Evolutionary conservation across 2,113 vertebrate species (phyloP).

Genomic region (Tetrao urogallus): DNA sequence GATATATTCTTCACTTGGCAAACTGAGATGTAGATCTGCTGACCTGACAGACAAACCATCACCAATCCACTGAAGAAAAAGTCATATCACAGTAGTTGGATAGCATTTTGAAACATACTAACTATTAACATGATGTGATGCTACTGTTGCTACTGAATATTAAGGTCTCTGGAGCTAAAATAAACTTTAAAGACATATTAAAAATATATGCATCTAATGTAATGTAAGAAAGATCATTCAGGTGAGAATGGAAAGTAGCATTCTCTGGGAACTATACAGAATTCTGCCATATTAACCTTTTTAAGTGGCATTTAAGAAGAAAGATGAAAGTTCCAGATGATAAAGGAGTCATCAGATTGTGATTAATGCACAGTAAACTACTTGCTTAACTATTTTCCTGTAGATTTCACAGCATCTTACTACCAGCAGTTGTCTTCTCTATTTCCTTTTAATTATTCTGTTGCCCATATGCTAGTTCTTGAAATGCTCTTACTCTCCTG

Average conservation of each 20-base stretch:
- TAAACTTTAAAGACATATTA: neutral
- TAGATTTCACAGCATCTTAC: conserved; percentile 60
- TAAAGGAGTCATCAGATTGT: conserved; percentile 38
- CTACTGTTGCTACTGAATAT: neutral
- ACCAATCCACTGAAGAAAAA: neutral
- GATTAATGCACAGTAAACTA: conserved; percentile 47
- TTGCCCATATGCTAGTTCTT: conserved; percentile 49
- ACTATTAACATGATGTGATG: neutral
- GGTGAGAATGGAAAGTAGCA: neutral
- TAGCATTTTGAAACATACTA: neutral
- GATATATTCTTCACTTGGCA: neutral
- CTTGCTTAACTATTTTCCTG: conserved; percentile 46
- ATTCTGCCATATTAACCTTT: neutral
- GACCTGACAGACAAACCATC: neutral
- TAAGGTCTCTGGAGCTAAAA: neutral
- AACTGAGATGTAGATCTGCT: neutral
- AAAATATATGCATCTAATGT: neutral
- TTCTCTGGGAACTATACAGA: neutral
- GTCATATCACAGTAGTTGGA: neutral
- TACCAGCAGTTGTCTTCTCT: conserved; percentile 44
- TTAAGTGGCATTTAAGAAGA: neutral
- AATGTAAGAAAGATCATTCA: neutral
- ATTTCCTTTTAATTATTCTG: conserved; percentile 45
- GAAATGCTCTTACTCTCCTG: conserved; percentile 33
- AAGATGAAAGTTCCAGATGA: conserved; percentile 16